Conservation (phyloP, 2,888 invertebrate genomes). For the Apodemia hepburni region DNA sequence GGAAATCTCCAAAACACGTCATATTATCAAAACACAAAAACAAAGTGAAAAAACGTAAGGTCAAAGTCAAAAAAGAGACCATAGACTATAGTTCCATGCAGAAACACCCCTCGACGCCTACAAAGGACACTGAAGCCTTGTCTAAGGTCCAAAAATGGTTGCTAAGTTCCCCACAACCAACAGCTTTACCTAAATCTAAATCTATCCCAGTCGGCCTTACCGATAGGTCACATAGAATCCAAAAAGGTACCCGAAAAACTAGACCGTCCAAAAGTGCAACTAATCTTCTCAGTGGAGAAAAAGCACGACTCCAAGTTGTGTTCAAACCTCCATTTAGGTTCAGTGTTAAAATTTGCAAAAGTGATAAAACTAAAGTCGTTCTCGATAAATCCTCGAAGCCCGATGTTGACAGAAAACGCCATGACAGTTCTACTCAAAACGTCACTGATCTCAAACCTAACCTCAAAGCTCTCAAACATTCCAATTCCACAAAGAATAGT, state of each 20-base stretch:
- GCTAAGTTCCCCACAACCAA: conserved; percentile 84
- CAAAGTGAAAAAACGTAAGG: conserved; percentile 75
- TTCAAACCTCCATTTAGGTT: conserved; percentile 94
- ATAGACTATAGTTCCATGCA: conserved; percentile 89
- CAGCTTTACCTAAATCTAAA: conserved; percentile 88
- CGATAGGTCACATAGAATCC: conserved; percentile 65
- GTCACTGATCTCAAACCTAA: conserved; percentile 46
- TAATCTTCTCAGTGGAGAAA: conserved; percentile 83
- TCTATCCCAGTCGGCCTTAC: conserved; percentile 89
- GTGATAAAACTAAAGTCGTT: conserved; percentile 83
- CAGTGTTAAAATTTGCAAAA: conserved; percentile 88
- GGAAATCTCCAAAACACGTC: conserved; percentile 79
- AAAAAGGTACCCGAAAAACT: conserved; percentile 76
- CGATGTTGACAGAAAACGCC: conserved; percentile 63
- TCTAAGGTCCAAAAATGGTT: conserved; percentile 94
- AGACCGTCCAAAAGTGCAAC: conserved; percentile 85
- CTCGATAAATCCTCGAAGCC: conserved; percentile 79
- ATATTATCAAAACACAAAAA: conserved; percentile 70
- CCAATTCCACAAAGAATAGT: conserved; percentile 46
- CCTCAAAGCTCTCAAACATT: conserved; percentile 52
- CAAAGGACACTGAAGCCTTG: conserved; percentile 77
- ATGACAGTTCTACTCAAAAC: conserved; percentile 28
- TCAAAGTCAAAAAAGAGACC: conserved; percentile 84
- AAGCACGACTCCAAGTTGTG: conserved; percentile 90
- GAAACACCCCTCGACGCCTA: conserved; percentile 74